These are phyloP conservation scores for Helostoma temminkii DNA, from an alignment of 2,797 vertebrate species.

Conservation along the genomic window DNA sequence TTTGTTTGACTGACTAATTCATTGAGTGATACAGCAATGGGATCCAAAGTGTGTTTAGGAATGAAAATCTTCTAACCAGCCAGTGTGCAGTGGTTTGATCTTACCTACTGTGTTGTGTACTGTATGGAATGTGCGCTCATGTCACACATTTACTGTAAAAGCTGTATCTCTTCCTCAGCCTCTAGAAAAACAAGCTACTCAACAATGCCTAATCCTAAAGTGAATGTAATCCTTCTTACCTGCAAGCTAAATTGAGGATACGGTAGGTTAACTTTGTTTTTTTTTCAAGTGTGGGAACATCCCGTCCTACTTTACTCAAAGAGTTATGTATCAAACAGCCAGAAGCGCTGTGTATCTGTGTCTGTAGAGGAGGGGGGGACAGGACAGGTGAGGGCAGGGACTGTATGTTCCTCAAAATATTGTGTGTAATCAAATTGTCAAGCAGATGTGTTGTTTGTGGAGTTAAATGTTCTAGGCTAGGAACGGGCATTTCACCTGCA, in stretches of 20 bases:
- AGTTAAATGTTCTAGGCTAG: neutral
- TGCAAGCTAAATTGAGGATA: slow-evolving; percentile 86
- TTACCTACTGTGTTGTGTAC: slow-evolving; percentile 23
- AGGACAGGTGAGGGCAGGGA: slow-evolving; percentile 62
- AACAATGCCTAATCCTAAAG: slow-evolving; percentile 86
- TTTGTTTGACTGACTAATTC: too few relatives aligned
- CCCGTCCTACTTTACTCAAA: slow-evolving; percentile 86
- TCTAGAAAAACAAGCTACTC: slow-evolving; percentile 83
- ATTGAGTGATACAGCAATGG: too few relatives aligned
- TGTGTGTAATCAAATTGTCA: slow-evolving; percentile 17
- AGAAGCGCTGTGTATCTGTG: slow-evolving; percentile 31
- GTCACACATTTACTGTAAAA: slow-evolving; percentile 31
- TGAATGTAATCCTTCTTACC: slow-evolving; percentile 87
- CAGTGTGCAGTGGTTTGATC: slow-evolving; percentile 3
- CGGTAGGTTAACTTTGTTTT: slow-evolving; percentile 81
- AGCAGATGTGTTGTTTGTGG: neutral
- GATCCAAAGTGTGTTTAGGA: neutral
- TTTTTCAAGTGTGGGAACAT: slow-evolving; percentile 87
- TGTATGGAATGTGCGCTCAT: slow-evolving; percentile 2
- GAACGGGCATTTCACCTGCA: neutral
- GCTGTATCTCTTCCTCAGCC: slow-evolving; percentile 64
- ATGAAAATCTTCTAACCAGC: neutral
- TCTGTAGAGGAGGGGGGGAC: slow-evolving; percentile 19
- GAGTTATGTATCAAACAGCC: slow-evolving; percentile 74
- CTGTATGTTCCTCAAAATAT: slow-evolving; percentile 32